Percentiles rank a stretch among this genome's conserved stretches.
These are phyloP conservation scores for Lemur catta DNA, from an alignment of 2,797 vertebrate genomes.

Conservation along the genomic window DNA sequence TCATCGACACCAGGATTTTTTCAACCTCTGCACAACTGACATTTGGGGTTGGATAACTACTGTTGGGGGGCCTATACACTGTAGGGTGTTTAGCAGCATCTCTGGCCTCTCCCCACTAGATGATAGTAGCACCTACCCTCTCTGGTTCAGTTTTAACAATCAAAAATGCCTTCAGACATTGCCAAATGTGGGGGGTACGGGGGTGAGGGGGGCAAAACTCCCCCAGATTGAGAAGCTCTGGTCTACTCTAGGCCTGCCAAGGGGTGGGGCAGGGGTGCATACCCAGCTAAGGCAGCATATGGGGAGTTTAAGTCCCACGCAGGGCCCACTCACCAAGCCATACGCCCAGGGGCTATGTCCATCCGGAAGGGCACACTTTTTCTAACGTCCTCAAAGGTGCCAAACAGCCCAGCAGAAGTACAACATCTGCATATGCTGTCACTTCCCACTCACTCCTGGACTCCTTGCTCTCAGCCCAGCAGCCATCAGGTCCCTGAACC, in stretches of 20 bases:
- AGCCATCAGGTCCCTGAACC: neutral
- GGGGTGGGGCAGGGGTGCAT: neutral
- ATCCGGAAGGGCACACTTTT: neutral
- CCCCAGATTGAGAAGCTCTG: neutral
- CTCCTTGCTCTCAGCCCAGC: neutral
- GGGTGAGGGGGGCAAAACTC: no score
- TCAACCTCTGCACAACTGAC: neutral
- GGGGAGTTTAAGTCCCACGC: neutral
- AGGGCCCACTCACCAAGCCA: neutral
- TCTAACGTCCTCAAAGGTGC: no score
- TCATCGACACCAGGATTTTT: neutral
- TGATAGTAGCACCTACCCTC: neutral
- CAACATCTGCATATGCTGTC: neutral
- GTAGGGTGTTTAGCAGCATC: neutral
- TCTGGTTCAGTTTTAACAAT: neutral
- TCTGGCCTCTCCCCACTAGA: neutral
- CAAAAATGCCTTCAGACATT: neutral
- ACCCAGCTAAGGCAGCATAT: neutral
- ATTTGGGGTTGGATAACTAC: neutral
- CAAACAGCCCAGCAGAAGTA: neutral
- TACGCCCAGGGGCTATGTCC: neutral
- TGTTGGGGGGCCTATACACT: neutral
- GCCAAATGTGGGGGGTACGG: neutral
- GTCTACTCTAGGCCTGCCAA: neutral
- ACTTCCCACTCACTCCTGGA: neutral